A percentile compares a stretch with the other conserved stretches of the same genome.
phyloP scores from a whole-genome alignment of 2,888 invertebrate genomes.

The Leptinotarsa rubiginosa region DNA sequence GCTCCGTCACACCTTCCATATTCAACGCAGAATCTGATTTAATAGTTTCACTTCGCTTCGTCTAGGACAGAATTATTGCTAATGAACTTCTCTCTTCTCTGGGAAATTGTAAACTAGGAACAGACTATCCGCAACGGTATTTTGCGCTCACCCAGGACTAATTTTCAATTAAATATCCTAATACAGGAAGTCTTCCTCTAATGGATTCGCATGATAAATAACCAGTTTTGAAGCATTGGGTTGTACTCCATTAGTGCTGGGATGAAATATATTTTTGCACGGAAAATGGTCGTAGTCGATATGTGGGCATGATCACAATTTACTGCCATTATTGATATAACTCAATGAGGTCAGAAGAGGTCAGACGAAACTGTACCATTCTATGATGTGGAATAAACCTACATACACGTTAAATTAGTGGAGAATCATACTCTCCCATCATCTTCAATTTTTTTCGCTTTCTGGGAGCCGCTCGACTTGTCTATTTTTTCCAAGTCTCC shows the following conservation, averaged over 20 bases:
- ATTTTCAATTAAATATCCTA: constrained; percentile 27
- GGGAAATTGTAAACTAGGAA: constrained; percentile 13
- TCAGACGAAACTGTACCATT: too few species aligned
- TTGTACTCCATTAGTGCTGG: background rate
- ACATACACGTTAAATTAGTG: too few species aligned
- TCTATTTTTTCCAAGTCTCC: too few species aligned
- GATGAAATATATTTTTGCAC: background rate
- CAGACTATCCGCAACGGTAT: constrained; percentile 17
- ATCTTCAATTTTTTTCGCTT: too few species aligned
- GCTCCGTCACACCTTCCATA: background rate
- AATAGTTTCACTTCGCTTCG: constrained; percentile 8
- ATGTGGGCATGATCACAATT: background rate
- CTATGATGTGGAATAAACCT: too few species aligned
- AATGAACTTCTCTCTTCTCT: constrained; percentile 18
- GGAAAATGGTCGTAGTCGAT: background rate
- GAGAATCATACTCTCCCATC: too few species aligned
- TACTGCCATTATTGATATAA: too few species aligned
- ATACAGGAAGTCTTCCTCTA: constrained; percentile 20
- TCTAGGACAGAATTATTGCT: constrained; percentile 20
- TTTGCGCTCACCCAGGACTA: constrained; percentile 13
- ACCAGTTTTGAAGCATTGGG: background rate
- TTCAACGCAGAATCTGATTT: background rate
- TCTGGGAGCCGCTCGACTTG: too few species aligned
- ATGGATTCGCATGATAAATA: constrained; percentile 19
- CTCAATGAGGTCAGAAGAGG: too few species aligned